Evolutionary conservation across 2,113 vertebrate species (phyloP).

Genomic region (Chitala chitala): DNA sequence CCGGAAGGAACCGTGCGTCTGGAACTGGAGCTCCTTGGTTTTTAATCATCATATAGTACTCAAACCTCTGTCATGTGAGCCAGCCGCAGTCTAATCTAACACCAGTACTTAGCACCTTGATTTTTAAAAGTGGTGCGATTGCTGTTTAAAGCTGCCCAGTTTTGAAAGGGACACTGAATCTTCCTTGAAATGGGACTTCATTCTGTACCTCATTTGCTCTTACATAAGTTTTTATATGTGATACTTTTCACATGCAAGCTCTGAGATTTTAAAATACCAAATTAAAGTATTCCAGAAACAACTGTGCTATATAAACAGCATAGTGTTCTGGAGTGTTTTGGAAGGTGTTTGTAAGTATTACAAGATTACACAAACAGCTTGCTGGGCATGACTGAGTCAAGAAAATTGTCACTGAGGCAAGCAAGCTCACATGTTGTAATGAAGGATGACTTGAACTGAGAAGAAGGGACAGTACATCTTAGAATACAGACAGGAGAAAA

Average conservation of each 20-base stretch:
- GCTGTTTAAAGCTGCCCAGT: not conserved
- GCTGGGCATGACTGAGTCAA: too few species aligned
- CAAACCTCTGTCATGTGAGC: constrained; percentile 1
- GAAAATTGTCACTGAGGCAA: not conserved
- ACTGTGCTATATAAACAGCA: not conserved
- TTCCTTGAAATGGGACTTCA: not conserved
- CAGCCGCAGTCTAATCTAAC: not conserved
- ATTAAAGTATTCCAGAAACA: not conserved
- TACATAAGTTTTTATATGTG: constrained; percentile 2
- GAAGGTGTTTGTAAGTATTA: not conserved
- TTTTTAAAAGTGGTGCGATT: constrained; percentile 1
- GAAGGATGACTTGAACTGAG: not conserved
- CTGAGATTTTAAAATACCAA: not conserved
- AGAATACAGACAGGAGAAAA: too few species aligned
- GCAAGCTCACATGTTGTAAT: not conserved
- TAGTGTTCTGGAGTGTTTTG: not conserved
- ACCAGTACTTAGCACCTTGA: not conserved
- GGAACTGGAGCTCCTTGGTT: too few species aligned
- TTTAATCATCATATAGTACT: not conserved
- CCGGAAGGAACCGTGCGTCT: too few species aligned
- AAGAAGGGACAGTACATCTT: not conserved
- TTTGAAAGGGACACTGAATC: not conserved
- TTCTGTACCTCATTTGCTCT: constrained; percentile 13
- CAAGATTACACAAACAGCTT: not conserved
- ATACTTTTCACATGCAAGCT: too few species aligned